Base-by-base conservation (phyloP, 2,888 invertebrate species). In the Rhingia campestris region DNA sequence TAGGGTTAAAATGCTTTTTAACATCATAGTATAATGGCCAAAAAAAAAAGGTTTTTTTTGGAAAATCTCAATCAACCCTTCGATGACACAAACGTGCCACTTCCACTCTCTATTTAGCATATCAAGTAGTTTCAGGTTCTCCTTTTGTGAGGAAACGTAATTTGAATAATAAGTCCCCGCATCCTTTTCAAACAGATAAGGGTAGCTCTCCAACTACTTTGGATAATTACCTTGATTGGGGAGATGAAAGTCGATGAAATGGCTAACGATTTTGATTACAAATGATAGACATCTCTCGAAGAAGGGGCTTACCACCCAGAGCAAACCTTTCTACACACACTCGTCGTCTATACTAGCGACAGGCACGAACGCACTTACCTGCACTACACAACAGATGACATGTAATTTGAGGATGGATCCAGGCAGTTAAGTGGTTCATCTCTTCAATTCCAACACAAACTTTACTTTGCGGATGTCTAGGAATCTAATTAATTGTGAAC, bases 341-440 rank as follows among this genome's bases (percentile, higher is more conserved):
- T 45, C 39, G 56, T 12, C 6, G 35, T 9, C 32, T 51, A 4
- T 61, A 51, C 12, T 14, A 32, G 45, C 9, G 51, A 4, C 22
- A 67, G 67, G 43, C 73, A 77, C 67, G 53, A 73, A 82, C 73
- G 72, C 72, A 82, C 82, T 77, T 47, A 82, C 69, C 69, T 64
- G 73, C 74, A 80, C 56, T 74, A 53, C 79, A 74, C 58, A 74
- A 79, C 70, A 80, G 74, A 84, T 84, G 84, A 84, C 79, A 84
- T 79, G 79, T 79, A 84, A 84, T 84, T 84, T 84, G 84, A 79
- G 80, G 84, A 80, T 84, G 80, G 74, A 84, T 84, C 74, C 49
- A 58, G 79, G 79, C 70, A 80, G 80, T 84, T 84, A 84, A 75
- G 74, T 84, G 84, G 84, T 80, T 84, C 84, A 80, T 84, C 74